phyloP scores from a whole-genome alignment of 1,140 invertebrate genomes.

The Zaprionus inermis region DNA sequence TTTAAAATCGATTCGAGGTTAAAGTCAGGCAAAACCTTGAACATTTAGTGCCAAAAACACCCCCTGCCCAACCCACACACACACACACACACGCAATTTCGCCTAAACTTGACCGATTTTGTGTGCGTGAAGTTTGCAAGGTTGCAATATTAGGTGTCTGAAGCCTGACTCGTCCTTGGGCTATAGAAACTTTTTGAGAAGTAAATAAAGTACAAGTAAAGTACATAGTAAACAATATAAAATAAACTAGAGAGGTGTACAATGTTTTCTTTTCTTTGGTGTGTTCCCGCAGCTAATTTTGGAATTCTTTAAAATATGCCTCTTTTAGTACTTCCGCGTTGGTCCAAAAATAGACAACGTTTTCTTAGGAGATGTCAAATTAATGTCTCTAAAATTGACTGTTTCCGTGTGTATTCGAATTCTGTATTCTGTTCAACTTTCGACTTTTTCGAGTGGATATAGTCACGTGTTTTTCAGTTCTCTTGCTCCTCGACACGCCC shows the following conservation, averaged over 20 bases:
- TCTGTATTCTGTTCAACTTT: slow-evolving; percentile 23
- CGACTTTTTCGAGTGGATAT: slow-evolving; percentile 25
- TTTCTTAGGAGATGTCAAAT: neutral
- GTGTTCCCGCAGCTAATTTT: slow-evolving; percentile 17
- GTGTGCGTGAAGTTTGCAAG: slow-evolving; percentile 36
- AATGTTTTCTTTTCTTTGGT: neutral
- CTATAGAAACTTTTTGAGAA: neutral
- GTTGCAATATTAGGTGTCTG: slow-evolving; percentile 5
- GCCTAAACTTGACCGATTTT: slow-evolving; percentile 52
- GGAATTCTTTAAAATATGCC: slow-evolving; percentile 5
- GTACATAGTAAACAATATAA: neutral
- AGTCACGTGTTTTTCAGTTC: neutral
- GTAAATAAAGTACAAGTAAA: neutral
- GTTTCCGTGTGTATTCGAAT: slow-evolving; percentile 13
- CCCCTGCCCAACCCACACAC: neutral
- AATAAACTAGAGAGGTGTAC: no score
- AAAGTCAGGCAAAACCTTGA: slow-evolving; percentile 31
- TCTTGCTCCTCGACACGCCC: neutral
- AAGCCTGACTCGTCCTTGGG: slow-evolving; percentile 21
- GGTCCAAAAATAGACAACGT: neutral
- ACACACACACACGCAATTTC: slow-evolving; percentile 16
- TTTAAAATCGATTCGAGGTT: slow-evolving; percentile 1
- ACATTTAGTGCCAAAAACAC: slow-evolving; percentile 9
- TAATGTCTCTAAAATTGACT: slow-evolving; percentile 19
- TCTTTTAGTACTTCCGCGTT: neutral